Conservation (phyloP, 2,113 vertebrate species). For the Psittacara wagleri region DNA sequence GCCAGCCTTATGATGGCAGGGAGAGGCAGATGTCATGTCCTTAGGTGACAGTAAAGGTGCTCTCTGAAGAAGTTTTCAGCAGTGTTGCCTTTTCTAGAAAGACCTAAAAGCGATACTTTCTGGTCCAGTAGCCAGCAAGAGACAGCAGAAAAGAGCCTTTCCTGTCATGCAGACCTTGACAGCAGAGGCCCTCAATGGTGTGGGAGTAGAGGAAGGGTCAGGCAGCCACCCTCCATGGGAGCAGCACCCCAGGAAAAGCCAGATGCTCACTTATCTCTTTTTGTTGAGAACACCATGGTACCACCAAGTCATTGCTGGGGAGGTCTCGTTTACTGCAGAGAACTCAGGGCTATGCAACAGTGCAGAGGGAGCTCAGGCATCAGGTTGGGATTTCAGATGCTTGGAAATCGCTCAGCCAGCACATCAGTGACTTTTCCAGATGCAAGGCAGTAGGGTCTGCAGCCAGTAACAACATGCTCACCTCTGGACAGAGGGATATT, state of each 20-base stretch:
- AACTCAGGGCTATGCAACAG: neutral
- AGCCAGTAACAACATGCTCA: neutral
- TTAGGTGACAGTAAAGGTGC: neutral
- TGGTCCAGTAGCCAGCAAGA: neutral
- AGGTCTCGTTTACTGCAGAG: neutral
- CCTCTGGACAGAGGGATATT: neutral
- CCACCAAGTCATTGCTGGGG: neutral
- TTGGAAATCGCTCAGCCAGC: neutral
- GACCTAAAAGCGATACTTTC: neutral
- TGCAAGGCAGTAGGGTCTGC: neutral
- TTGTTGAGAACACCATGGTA: neutral
- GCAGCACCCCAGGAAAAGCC: neutral
- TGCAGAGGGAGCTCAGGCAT: neutral
- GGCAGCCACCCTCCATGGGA: neutral
- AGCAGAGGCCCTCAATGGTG: neutral
- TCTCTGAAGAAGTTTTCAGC: neutral
- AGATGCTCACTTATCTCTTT: neutral
- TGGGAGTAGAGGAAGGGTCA: neutral
- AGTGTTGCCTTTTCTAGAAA: neutral
- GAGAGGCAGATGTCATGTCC: neutral
- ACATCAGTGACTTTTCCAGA: neutral
- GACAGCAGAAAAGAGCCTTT: neutral
- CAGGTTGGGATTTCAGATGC: neutral
- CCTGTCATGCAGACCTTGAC: neutral
- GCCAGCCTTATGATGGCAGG: neutral